Base-by-base conservation (phyloP, 2,113 vertebrate genomes). In the Pogonocichla stellata region DNA sequence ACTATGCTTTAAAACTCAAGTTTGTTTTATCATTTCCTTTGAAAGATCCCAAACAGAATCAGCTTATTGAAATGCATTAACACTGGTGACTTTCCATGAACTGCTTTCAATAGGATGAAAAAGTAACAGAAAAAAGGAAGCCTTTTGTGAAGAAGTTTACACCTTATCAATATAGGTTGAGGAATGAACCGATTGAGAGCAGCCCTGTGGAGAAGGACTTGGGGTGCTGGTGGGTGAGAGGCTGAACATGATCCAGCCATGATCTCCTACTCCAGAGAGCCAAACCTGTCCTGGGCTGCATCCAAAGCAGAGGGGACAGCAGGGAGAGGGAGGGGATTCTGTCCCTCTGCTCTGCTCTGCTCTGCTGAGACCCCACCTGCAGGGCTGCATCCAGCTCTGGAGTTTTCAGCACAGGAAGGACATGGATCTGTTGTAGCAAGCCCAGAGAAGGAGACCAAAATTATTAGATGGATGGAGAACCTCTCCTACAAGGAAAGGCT, bases 51-150 rank as follows among this genome's bases (percentile, higher is more conserved):
- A 66, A 38, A 80, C 62, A 93, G 75, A 95, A 83, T 86, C 80
- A 70, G 83, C 47, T 90, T 80, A 78, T 26, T 90, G 90, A 93
- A 94, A 83, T 83, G 71, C 80, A 73, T 54, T 73, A 80, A 92
- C 60, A 50, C 65, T 50, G 40, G 60, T 81, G 72, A 24, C 56
- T 92, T 92, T 61, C 73, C 77, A 86, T 74, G 72, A 92, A 74
- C 69, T 80, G 23, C 33, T 86, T 84, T 56, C 77, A 95, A 43
- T 3, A 81, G 19, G 80, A 86, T 71, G 24, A 78, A 81, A 91
- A 91, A 48, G 8, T 62, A 54, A 78, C 72, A 33, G 47, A 91
- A 58, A 74, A 79, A 96, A 83, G 19, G 57, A 80, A 84, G 20
- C 16, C 33, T 80, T 83, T 61, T 81, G 34, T 66, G 74, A 84